These are phyloP conservation scores for Buphagus erythrorhynchus DNA, from an alignment of 2,797 vertebrate species.

Conservation along the genomic window DNA sequence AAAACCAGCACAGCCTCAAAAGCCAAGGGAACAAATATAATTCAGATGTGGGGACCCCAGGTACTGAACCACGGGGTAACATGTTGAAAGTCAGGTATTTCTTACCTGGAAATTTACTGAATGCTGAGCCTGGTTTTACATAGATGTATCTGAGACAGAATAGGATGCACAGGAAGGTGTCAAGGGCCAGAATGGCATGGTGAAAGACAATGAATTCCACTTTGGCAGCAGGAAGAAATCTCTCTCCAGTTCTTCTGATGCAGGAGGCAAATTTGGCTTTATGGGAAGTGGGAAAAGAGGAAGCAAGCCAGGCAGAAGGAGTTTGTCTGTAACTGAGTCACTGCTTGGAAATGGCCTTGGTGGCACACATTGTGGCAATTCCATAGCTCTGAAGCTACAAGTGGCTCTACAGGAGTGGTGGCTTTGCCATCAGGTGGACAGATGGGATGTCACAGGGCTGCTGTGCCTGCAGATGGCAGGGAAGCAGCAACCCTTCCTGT, in stretches of 20 bases:
- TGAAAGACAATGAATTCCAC: background rate
- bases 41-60: fast-evolving
- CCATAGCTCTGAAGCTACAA: background rate
- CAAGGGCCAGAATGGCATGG: background rate
- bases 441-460: background rate
- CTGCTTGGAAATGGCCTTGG: background rate
- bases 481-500: background rate
- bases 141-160: background rate
- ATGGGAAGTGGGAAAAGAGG: background rate
- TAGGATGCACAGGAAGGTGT: background rate
- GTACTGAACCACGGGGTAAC: background rate
- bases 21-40: background rate
- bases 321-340: background rate
- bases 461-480: background rate
- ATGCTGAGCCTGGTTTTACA: background rate
- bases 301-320: background rate
- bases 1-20: background rate
- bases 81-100: background rate
- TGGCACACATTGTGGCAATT: background rate
- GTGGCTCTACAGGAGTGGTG: background rate
- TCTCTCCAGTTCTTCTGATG: background rate
- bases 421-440: background rate
- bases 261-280: background rate
- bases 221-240: background rate
- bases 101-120: background rate